These are phyloP conservation scores for Eulemur macaco DNA, from an alignment of 2,113 vertebrate genomes.

Conservation along the genomic window DNA sequence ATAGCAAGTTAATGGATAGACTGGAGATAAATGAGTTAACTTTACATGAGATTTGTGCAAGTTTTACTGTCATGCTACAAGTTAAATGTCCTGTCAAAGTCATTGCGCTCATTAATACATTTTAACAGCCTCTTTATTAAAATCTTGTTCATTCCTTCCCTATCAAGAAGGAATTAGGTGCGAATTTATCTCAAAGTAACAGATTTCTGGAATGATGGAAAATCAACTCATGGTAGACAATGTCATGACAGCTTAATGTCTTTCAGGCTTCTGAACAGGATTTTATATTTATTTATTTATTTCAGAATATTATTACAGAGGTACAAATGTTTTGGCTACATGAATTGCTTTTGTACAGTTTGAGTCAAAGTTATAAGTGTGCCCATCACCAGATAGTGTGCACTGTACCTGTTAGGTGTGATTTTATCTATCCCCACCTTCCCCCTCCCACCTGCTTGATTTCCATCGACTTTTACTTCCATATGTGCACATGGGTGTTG, in stretches of 20 bases:
- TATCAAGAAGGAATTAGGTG: conserved; percentile 30
- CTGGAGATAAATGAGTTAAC: background rate
- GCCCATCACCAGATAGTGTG: too few relatives aligned
- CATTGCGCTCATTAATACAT: background rate
- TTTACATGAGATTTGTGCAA: background rate
- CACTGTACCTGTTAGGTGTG: too few relatives aligned
- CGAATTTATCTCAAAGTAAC: conserved; percentile 49
- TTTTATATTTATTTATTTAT: background rate
- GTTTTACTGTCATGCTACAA: background rate
- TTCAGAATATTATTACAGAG: too few relatives aligned
- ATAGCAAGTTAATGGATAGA: background rate
- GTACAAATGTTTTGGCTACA: too few relatives aligned
- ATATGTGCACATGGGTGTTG: too few relatives aligned
- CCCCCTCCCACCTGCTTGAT: too few relatives aligned
- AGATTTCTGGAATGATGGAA: conserved; percentile 56
- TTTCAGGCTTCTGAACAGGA: background rate
- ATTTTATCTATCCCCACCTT: too few relatives aligned
- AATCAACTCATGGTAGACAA: conserved; percentile 51
- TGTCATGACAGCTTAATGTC: background rate
- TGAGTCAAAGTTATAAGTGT: too few relatives aligned
- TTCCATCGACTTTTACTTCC: too few relatives aligned
- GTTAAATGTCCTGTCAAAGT: background rate
- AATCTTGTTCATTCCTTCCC: background rate
- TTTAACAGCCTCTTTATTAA: conserved; percentile 56
- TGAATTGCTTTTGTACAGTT: too few relatives aligned